Evolutionary conservation across 1,140 invertebrate genomes (phyloP).

Genomic region (Drepana arcuata): DNA sequence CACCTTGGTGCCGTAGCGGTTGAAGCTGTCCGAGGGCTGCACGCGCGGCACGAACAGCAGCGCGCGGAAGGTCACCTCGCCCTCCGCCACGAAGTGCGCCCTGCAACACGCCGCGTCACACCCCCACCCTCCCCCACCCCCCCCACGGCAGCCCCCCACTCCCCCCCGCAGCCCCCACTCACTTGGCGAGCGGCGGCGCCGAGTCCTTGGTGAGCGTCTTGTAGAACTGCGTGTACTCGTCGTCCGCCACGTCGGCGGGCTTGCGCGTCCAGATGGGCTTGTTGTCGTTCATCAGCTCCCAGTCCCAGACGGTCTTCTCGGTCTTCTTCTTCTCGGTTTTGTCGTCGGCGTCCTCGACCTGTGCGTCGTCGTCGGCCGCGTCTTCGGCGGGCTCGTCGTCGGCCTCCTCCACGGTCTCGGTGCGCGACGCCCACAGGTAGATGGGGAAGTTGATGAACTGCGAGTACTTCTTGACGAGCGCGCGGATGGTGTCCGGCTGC

Average conservation of each 20-base stretch:
- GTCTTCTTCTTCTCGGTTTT: conserved; percentile 95
- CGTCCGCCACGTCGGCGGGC: conserved; percentile 86
- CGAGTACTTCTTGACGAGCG: conserved; percentile 97
- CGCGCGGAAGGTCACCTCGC: conserved; percentile 98
- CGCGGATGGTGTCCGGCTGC: conserved; percentile 91
- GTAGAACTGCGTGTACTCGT: conserved; percentile 96
- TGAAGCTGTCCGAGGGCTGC: conserved; percentile 94
- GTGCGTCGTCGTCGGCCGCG: conserved; percentile 72
- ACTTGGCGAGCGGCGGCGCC: conserved; percentile 87
- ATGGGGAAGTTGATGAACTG: conserved; percentile 99
- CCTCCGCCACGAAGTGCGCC: conserved; percentile 95
- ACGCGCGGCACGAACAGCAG: conserved; percentile 93
- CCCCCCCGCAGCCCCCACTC: conserved; percentile 4
- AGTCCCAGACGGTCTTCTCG: conserved; percentile 98
- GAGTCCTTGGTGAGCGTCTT: conserved; percentile 93
- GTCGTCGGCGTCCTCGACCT: conserved; percentile 77
- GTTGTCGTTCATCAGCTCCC: conserved; percentile 95
- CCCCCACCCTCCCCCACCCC: conserved; percentile 7
- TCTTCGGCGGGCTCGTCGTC: conserved; percentile 74
- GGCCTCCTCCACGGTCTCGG: conserved; percentile 89
- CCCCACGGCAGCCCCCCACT: neutral
- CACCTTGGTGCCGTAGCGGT: conserved; percentile 93
- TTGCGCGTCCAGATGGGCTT: conserved; percentile 99
- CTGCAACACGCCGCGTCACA: conserved; percentile 12
- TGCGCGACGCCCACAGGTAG: conserved; percentile 95